These are phyloP conservation scores for Nesidiocoris tenuis DNA, from an alignment of 2,888 invertebrate genomes.

Conservation along the genomic window DNA sequence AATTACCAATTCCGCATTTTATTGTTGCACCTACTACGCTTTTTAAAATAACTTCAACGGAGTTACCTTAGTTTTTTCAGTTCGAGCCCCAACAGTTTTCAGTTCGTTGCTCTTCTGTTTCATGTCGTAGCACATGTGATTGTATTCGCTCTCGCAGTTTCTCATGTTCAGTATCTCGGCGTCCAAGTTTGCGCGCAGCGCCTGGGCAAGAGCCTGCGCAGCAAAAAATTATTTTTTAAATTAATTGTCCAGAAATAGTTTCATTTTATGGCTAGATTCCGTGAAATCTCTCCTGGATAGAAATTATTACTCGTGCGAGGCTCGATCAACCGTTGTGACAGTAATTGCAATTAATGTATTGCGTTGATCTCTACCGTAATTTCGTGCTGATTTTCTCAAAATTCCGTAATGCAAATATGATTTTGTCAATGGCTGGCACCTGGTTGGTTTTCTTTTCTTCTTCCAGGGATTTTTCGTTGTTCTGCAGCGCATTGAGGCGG, in stretches of 20 bases:
- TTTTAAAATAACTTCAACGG: too few species aligned
- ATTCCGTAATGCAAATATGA: too few species aligned
- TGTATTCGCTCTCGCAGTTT: constrained; percentile 54
- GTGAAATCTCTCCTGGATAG: too few species aligned
- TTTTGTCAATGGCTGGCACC: too few species aligned
- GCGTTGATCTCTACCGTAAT: too few species aligned
- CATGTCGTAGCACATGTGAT: constrained; percentile 27
- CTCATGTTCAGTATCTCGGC: constrained; percentile 62
- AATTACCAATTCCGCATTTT: too few species aligned
- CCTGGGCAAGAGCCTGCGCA: constrained; percentile 63
- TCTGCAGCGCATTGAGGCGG: constrained; percentile 56
- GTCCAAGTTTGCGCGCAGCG: constrained; percentile 68
- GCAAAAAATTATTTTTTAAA: neutral
- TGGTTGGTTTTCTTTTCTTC: constrained; percentile 61
- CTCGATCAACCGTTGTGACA: too few species aligned
- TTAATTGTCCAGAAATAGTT: neutral
- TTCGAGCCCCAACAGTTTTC: constrained; percentile 3
- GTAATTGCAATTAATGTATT: too few species aligned
- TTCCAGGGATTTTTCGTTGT: constrained; percentile 59
- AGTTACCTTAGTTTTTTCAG: constrained; percentile 3
- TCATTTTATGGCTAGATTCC: too few species aligned
- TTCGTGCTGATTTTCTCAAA: too few species aligned
- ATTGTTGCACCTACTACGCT: too few species aligned
- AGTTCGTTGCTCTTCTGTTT: constrained; percentile 31
- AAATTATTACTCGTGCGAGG: too few species aligned